phyloP scores from a whole-genome alignment of 2,888 invertebrate species.

The Eupithecia pulchellata region DNA sequence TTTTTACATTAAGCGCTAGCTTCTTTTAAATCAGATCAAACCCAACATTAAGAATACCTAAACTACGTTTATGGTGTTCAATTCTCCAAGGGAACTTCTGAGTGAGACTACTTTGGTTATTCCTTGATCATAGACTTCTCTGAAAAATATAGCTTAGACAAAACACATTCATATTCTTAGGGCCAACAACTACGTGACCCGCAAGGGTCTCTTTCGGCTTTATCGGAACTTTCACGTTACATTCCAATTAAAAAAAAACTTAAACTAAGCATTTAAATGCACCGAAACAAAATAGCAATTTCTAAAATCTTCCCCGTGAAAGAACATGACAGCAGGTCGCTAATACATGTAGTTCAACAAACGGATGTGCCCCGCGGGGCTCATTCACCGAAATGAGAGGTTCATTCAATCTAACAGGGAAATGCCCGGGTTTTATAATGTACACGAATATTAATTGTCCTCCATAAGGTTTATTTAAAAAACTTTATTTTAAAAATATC shows the following conservation, averaged over 20 bases:
- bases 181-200: too few relatives aligned
- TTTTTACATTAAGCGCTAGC: too few relatives aligned
- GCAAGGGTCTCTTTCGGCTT: too few relatives aligned
- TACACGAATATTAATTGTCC: not conserved
- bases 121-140: too few relatives aligned
- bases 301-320: slow-evolving; percentile 5
- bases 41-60: too few relatives aligned
- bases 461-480: not conserved
- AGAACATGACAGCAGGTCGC: slow-evolving; percentile 8
- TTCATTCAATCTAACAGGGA: slow-evolving; percentile 29
- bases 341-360: slow-evolving; percentile 27
- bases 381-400: slow-evolving; percentile 31
- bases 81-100: not conserved
- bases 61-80: not conserved
- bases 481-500: too few relatives aligned
- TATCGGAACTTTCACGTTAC: too few relatives aligned
- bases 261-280: not conserved
- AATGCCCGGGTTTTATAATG: slow-evolving; percentile 15
- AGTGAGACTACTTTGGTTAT: not conserved
- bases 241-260: not conserved
- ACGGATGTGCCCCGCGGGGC: slow-evolving; percentile 24
- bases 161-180: too few relatives aligned
- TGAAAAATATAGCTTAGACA: too few relatives aligned
- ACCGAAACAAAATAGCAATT: not conserved
- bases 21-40: too few relatives aligned